Conservation (phyloP, 2,113 vertebrate genomes). For the Indicator maculatus region DNA sequence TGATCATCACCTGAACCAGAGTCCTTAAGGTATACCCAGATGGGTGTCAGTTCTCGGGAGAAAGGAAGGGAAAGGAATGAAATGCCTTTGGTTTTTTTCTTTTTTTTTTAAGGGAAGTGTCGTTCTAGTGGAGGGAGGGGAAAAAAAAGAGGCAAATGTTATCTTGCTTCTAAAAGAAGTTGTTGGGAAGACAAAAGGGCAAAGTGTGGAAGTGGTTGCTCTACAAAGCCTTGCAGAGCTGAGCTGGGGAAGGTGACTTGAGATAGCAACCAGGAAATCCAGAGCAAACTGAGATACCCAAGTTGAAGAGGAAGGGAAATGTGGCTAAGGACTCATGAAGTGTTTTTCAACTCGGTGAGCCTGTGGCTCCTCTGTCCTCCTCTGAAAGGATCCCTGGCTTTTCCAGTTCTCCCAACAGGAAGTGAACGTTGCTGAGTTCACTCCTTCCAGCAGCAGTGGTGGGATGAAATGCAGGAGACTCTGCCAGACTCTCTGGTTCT, state of each 20-base stretch:
- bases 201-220: not conserved
- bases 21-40: not conserved
- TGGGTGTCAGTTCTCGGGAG: not conserved
- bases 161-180: not conserved
- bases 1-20: not conserved
- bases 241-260: not conserved
- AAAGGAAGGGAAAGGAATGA: not conserved
- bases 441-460: not conserved
- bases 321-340: not conserved
- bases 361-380: rapidly evolving
- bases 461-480: not conserved
- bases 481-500: too few relatives aligned
- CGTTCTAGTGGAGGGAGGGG: not conserved
- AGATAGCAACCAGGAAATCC: not conserved
- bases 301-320: not conserved
- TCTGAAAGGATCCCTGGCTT: not conserved
- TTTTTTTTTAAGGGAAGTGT: not conserved
- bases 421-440: not conserved
- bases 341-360: not conserved
- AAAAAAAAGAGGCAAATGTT: not conserved
- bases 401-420: not conserved
- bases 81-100: too few relatives aligned
- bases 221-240: not conserved
- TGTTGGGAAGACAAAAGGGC: not conserved
- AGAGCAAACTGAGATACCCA: not conserved